Base-by-base conservation (phyloP, 2,888 invertebrate genomes). In the Siphlonurus alternatus region DNA sequence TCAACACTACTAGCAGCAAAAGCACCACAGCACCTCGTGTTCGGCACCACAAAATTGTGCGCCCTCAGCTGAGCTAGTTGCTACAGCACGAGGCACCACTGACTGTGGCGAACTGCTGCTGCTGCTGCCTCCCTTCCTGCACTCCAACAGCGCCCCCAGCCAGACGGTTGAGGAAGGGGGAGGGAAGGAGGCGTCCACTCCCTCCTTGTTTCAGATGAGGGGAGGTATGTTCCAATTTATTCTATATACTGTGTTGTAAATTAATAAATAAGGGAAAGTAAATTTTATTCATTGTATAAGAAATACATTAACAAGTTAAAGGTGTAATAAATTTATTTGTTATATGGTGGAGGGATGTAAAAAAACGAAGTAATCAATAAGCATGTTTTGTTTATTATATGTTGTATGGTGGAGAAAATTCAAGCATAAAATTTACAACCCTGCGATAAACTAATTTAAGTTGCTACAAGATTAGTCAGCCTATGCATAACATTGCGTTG, bases 71-170 rank as follows among this genome's bases (percentile, higher is more conserved):
- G 25, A 25, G 59, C 63, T 24, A 38, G 24, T 56, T 38, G 63
- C 63, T 59, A 62, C 62, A 62, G 59, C 51, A 63, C 63, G 38
- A 38, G 38, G 38, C 38, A 38, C 38, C 38, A 38, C 38, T 15
- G 38, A 38, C 7, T 38, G 38, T 38, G 15, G n/a, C n/a, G 38
- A 38, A 5, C 15, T 23, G 64, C 62, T 59, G 22, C 61, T 24
- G 22, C 54, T 22, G 59, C 54, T 10, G 24, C 66, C 61, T 24
- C 53, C 59, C 59, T 18, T 23, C 56, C 23, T 59, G 20, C 24
- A 19, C 20, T 54, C 60, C 25, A 51, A 23, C 0, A 23, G 51
- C 25, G 25, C 25, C 51, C 20, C 15, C 22, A 15, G 19, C 20
- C 20, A 53, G 23, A 51, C n/a, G 3, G 56, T 51, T 24, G 63